Base-by-base conservation (phyloP, 1,140 invertebrate species). In the Platyscapa corneri region DNA sequence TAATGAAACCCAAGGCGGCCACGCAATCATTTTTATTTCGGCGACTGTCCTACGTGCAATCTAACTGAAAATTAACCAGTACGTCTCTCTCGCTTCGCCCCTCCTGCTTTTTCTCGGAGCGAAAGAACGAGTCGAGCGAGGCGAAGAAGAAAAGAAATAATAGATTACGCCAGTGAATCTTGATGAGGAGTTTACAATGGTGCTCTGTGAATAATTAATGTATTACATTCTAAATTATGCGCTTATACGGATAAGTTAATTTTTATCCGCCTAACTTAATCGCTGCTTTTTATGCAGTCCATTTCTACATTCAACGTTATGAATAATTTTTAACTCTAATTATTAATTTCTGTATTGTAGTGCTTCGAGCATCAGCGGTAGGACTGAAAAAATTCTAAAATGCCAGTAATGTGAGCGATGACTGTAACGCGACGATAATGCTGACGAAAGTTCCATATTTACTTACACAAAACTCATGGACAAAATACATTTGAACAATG, bases 1-100 rank as follows among this genome's bases (percentile, higher is more conserved):
- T 90, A 89, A 90, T 89, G 90, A 90, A 90, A 89, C 88, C 86
- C 86, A 67, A 83, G 75, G 82, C 78, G n/a, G 32, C 64, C 75
- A 56, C 32, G 64, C 53, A 30, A 34, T 82, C 53, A 65, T 87
- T 88, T 88, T 87, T 85, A 80, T 82, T 84, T 85, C n/a, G 46
- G 32, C 76, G 49, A 75, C 30, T 83, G 37, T 74, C 30, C 65
- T 74, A 12, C 75, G 16, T 23, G 53, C 2, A 10, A 32, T 46
- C 64, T 80, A 82, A 75, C 70, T 82, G 81, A 74, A 82, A 82
- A 82, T 75, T 75, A 75, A 60, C 81, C 70, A 16, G 16, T 67
- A 53, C 49, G 32, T 53, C 6, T 49, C 70, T 74, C 76, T 67
- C 76, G 3, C 16, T 37, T 23, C 32, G 16, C 49, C 46, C 49